Evolutionary conservation across 2,888 invertebrate species (phyloP).

Genomic region (Cryptus viduatorius): DNA sequence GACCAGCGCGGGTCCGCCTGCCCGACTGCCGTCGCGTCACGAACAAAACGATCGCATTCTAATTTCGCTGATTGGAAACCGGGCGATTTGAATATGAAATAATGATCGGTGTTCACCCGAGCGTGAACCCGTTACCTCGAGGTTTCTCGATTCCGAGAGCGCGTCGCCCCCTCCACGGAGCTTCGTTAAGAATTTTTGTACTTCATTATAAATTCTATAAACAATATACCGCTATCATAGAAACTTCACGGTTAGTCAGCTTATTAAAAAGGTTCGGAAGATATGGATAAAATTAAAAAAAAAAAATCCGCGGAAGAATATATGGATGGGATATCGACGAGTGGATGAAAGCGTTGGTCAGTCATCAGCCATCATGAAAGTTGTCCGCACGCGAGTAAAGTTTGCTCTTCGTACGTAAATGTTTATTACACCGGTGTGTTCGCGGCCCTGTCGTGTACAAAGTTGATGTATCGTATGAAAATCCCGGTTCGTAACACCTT

Average conservation of each 20-base stretch:
- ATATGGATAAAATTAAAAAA: not conserved
- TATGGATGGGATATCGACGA: slow-evolving; percentile 21
- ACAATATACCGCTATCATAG: not conserved
- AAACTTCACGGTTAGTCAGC: slow-evolving; percentile 6
- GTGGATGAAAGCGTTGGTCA: slow-evolving; percentile 14
- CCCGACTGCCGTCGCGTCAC: slow-evolving; percentile 43
- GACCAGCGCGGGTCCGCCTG: slow-evolving; percentile 52
- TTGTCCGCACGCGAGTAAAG: slow-evolving; percentile 17
- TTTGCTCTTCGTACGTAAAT: slow-evolving; percentile 32
- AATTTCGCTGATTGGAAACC: slow-evolving; percentile 69
- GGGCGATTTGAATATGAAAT: slow-evolving; percentile 69
- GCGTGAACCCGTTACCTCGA: slow-evolving; percentile 16
- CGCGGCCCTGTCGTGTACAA: slow-evolving; percentile 15
- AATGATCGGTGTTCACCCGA: slow-evolving; percentile 57
- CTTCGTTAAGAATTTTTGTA: slow-evolving; percentile 38
- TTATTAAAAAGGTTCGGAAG: not conserved
- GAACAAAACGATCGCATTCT: slow-evolving; percentile 69
- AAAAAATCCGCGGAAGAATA: not conserved
- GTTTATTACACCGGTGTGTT: slow-evolving; percentile 41
- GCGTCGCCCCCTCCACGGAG: not conserved
- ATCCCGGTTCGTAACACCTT: slow-evolving; percentile 47
- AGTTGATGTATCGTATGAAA: slow-evolving; percentile 24
- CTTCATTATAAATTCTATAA: not conserved
- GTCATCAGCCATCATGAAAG: not conserved
- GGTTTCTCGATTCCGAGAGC: not conserved